These are phyloP conservation scores for Megathymus violae DNA, from an alignment of 1,140 invertebrate genomes.

Conservation along the genomic window DNA sequence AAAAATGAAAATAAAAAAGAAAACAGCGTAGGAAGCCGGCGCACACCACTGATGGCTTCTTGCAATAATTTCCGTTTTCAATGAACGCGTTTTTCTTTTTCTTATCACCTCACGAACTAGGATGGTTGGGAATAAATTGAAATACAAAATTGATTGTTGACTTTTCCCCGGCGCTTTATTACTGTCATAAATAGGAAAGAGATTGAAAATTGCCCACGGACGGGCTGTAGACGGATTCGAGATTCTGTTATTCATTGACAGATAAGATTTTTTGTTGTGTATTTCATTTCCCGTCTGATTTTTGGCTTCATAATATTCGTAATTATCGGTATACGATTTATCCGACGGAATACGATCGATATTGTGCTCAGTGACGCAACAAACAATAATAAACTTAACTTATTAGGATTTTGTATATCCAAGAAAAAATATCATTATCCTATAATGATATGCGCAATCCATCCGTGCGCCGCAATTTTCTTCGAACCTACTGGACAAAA, in stretches of 20 bases:
- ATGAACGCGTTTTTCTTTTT: constrained; percentile 83
- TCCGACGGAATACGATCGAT: no score
- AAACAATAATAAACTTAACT: no score
- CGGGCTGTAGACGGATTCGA: constrained; percentile 58
- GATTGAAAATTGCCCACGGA: constrained; percentile 81
- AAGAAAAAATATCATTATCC: no score
- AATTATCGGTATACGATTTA: constrained; percentile 36
- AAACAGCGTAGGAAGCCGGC: constrained; percentile 67
- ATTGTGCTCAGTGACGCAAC: no score
- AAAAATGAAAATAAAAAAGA: constrained; percentile 62
- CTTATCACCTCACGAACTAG: constrained; percentile 81
- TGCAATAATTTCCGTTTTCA: constrained; percentile 84
- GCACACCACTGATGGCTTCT: constrained; percentile 81
- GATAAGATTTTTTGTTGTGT: constrained; percentile 45
- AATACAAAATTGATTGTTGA: constrained; percentile 85
- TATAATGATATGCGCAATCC: no score
- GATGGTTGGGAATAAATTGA: constrained; percentile 83
- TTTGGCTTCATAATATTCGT: not conserved
- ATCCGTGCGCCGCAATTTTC: no score
- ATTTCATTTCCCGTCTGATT: constrained; percentile 19
- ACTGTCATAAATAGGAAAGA: constrained; percentile 82
- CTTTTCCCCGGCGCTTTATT: constrained; percentile 82
- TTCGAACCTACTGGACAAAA: no score
- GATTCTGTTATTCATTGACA: constrained; percentile 62
- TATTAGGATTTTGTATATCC: no score